Base-by-base conservation (phyloP, 2,888 invertebrate species). In the Sialis lutaria region DNA sequence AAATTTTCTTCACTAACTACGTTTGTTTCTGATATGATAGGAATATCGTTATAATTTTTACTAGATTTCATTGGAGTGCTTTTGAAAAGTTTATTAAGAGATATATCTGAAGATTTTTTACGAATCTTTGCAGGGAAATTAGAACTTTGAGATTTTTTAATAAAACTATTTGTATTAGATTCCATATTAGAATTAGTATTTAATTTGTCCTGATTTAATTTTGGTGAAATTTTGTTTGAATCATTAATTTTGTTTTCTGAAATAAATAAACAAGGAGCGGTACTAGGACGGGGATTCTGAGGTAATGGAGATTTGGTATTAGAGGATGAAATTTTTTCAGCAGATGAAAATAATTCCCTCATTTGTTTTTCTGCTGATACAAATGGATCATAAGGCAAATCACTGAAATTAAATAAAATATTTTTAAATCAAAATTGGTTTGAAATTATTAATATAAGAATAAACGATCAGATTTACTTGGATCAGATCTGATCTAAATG, bases 351-450 rank as follows among this genome's bases (percentile, higher is more conserved):
- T 34, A 88, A 73, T 59, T 87, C 85, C 65, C 81, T 79, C 68
- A 87, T 76, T 67, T 88, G 87, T 53, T 79, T 78, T 66, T 86
- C 83, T 43, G 87, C 87, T 53, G 79, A 77, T 54, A 77, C 66
- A 64, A 83, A 86, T 45, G 87, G 87, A 64, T 87, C 82, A 65
- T 86, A 85, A 56, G 65, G 70, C 56, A 74, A 73, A 54, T 48
- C 50, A 32, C 50, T 53, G 49, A 43, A 22, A 22, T 22, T 22
- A 22, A 22, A 4, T 22, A 22, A 22, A 22, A 22, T 22, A 22
- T 22, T 22, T 22, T 22, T 2, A 22, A 22, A 22, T 22, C 22
- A 22, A 22, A 22, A 22, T 22, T 22, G 4, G 22, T 22, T 22
- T 22, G 4, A 22, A 22, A 22, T 4, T 22, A 22, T 22, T 22